These are phyloP conservation scores for Taurulus bubalis DNA, from an alignment of 2,113 vertebrate species.

Conservation along the genomic window DNA sequence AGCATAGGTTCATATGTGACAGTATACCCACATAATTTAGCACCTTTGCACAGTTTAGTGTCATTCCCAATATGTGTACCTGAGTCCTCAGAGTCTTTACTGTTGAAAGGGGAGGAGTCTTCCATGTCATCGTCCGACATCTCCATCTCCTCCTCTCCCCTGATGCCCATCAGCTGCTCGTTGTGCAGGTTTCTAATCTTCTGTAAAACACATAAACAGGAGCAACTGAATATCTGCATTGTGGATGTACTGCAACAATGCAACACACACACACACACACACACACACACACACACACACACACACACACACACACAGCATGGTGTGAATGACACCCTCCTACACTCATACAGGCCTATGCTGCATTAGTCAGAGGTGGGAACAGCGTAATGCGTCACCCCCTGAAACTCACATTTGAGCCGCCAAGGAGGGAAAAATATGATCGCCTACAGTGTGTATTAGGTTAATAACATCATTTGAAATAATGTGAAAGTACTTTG, in stretches of 20 bases:
- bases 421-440: neutral
- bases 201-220: neutral
- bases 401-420: neutral
- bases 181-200: constrained; percentile 84
- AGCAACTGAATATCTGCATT: neutral
- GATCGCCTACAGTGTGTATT: neutral
- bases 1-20: neutral
- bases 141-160: constrained; percentile 97
- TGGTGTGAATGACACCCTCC: neutral
- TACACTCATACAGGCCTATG: neutral
- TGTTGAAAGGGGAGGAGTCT: constrained; percentile 77
- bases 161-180: constrained; percentile 97
- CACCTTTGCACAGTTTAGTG: neutral
- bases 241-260: neutral
- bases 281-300: neutral
- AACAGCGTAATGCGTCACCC: neutral
- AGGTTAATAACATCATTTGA: neutral
- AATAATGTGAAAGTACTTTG: constrained; percentile 13
- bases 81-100: constrained; percentile 91
- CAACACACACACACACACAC: neutral
- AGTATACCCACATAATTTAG: neutral
- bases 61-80: constrained; percentile 78
- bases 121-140: constrained; percentile 98
- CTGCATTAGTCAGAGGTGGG: neutral
- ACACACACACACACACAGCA: neutral